Conservation (phyloP, 2,113 vertebrate species). For the Psittacula cyanocephala region DNA sequence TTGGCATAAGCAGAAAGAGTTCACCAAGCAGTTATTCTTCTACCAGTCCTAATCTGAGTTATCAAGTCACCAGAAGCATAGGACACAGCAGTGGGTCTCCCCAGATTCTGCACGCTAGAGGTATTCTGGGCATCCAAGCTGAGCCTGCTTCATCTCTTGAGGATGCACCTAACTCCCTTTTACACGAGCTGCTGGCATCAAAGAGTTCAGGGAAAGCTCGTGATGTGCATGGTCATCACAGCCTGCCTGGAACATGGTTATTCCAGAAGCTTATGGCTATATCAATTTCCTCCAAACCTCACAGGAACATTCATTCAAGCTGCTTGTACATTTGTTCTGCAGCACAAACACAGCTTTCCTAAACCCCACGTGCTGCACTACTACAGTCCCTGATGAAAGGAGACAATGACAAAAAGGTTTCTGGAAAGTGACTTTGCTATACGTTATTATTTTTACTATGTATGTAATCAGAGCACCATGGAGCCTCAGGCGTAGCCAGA, state of each 20-base stretch:
- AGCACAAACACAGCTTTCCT: background rate
- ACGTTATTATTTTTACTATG: conserved; percentile 1
- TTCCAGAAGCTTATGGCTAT: background rate
- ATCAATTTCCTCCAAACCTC: background rate
- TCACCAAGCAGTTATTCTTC: background rate
- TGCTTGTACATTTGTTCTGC: background rate
- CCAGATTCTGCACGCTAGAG: background rate
- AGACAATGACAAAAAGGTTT: conserved; percentile 7
- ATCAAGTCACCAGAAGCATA: background rate
- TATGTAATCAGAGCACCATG: background rate
- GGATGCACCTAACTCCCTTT: background rate
- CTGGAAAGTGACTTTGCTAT: conserved; percentile 2
- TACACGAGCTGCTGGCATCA: background rate
- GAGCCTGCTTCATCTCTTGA: background rate
- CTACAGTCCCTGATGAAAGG: background rate
- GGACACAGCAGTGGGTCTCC: background rate
- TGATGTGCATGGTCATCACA: background rate
- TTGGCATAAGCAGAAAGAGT: background rate
- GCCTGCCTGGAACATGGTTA: background rate
- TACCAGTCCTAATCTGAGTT: background rate
- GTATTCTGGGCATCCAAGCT: background rate
- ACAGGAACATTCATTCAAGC: background rate
- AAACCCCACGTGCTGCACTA: background rate
- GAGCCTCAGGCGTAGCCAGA: conserved; percentile 12
- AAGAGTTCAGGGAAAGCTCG: background rate